phyloP scores from a whole-genome alignment of 2,113 vertebrate species.

The Etheostoma cragini region DNA sequence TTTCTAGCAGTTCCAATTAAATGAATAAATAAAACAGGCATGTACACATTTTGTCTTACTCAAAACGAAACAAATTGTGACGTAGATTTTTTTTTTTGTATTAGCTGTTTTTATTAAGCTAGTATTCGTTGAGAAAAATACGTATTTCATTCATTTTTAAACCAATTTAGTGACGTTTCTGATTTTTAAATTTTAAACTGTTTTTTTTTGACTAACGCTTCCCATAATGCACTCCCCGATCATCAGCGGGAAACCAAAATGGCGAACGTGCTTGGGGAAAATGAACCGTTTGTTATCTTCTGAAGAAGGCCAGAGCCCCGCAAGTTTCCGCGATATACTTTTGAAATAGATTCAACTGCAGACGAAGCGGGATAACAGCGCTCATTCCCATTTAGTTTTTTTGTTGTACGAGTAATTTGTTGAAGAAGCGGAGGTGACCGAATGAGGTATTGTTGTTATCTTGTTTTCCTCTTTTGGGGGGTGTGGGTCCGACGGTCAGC shows the following conservation, averaged over 20 bases:
- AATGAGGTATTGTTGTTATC: conserved; percentile 89
- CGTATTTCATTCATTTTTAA: too few species aligned
- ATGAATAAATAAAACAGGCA: too few species aligned
- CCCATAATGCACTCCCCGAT: conserved; percentile 89
- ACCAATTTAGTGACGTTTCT: too few species aligned
- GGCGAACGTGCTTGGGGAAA: conserved; percentile 86
- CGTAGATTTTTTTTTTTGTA: too few species aligned
- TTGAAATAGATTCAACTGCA: background rate
- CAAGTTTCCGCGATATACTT: conserved; percentile 15
- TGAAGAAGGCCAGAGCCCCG: conserved; percentile 57
- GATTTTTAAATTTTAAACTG: too few species aligned
- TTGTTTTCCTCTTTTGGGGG: conserved; percentile 71
- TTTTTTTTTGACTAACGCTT: conserved; percentile 46
- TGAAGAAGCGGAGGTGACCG: conserved; percentile 85
- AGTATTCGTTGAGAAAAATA: too few species aligned
- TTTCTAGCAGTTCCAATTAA: too few species aligned
- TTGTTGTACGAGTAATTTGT: conserved; percentile 75
- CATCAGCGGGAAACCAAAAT: conserved; percentile 96
- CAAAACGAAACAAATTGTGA: too few species aligned
- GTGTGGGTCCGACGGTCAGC: conserved; percentile 64
- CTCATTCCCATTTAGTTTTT: conserved; percentile 54
- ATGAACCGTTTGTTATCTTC: conserved; percentile 83
- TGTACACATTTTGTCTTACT: too few species aligned
- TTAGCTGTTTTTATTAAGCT: too few species aligned
- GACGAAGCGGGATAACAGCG: conserved; percentile 30